Conservation (phyloP, 2,888 invertebrate genomes). For the Leptopterna dolabrata region DNA sequence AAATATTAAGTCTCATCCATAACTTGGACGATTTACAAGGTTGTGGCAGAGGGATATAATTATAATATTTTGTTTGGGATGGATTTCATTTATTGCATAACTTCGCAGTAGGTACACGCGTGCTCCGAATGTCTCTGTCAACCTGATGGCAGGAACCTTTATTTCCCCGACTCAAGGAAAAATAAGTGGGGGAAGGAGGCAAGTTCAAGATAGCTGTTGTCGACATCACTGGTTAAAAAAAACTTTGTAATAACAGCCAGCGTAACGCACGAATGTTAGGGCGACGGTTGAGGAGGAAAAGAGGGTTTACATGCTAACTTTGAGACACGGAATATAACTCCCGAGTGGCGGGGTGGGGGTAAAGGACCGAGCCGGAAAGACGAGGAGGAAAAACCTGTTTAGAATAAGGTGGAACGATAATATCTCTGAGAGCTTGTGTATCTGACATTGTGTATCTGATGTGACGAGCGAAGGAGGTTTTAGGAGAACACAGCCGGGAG, state of each 20-base stretch:
- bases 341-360: not conserved
- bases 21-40: too few species aligned
- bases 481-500: slow-evolving; percentile 13
- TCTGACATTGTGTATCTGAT: slow-evolving; percentile 33
- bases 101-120: not conserved
- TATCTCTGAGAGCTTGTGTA: slow-evolving; percentile 31
- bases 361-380: not conserved
- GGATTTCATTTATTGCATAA: too few species aligned
- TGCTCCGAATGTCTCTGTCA: not conserved
- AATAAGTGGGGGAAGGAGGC: not conserved
- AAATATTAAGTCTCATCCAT: too few species aligned
- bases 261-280: slow-evolving; percentile 33
- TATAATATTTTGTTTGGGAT: too few species aligned
- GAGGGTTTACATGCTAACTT: slow-evolving; percentile 5
- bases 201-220: slow-evolving; percentile 17
- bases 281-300: not conserved
- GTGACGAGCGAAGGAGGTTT: slow-evolving; percentile 34
- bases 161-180: not conserved
- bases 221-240: slow-evolving; percentile 14
- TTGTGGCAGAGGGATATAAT: too few species aligned
- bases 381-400: slow-evolving; percentile 24
- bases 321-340: slow-evolving; percentile 4
- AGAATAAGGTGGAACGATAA: slow-evolving; percentile 40
- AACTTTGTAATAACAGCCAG: slow-evolving; percentile 25
- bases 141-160: not conserved